phyloP scores from a whole-genome alignment of 1,140 invertebrate genomes.

The Mesaphorura yosii region DNA sequence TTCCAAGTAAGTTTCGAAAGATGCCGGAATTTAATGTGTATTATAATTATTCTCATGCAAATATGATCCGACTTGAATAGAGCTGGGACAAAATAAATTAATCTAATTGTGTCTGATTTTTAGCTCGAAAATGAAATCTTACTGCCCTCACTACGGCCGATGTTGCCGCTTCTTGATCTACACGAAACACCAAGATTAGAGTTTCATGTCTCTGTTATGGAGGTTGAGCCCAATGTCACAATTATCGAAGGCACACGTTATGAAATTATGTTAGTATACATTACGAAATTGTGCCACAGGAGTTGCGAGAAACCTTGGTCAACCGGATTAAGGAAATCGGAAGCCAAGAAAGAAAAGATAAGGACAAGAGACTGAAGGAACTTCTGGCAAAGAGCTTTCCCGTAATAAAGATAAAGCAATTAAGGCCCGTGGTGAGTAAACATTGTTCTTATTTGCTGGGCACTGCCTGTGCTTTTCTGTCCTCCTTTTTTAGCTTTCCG shows the following conservation, averaged over 20 bases:
- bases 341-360: conserved; percentile 51
- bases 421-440: conserved; percentile 72
- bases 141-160: conserved; percentile 79
- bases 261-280: conserved; percentile 15
- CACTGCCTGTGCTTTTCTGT: too few relatives aligned
- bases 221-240: conserved; percentile 39
- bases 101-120: conserved; percentile 25
- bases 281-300: conserved; percentile 38
- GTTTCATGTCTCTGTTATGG: conserved; percentile 88
- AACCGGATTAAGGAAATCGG: conserved; percentile 79
- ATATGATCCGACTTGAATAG: not conserved
- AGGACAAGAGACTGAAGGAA: conserved; percentile 80
- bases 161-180: conserved; percentile 84
- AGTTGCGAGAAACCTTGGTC: conserved; percentile 77
- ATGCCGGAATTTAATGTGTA: too few relatives aligned
- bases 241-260: not conserved
- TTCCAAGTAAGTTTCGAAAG: conserved; percentile 62
- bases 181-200: conserved; percentile 82
- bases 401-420: conserved; percentile 74
- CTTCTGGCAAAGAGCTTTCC: conserved; percentile 85
- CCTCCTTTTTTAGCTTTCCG: not conserved
- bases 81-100: not conserved
- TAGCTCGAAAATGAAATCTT: conserved; percentile 84
- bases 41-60: too few relatives aligned
- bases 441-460: too few relatives aligned